Percentiles rank a stretch among this genome's conserved stretches.
Conservation (phyloP, 1,140 invertebrate genomes). For the Plodia interpunctella region DNA sequence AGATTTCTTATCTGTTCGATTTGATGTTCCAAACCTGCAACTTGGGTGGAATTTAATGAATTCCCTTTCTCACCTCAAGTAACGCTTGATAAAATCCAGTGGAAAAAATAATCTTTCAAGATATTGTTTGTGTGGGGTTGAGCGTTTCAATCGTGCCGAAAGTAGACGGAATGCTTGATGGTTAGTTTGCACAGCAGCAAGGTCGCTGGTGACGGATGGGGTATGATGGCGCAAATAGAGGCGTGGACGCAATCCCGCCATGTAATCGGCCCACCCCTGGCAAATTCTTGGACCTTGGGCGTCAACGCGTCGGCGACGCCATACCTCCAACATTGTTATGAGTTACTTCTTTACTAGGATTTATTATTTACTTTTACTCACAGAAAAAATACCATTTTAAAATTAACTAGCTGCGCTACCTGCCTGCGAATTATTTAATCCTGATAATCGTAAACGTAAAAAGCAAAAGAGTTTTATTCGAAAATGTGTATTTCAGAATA, state of each 20-base stretch:
- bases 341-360: background rate
- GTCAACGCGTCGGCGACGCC: background rate
- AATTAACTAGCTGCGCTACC: too few relatives aligned
- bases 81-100: too few relatives aligned
- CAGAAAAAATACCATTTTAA: too few relatives aligned
- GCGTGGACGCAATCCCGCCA: slow-evolving; percentile 19
- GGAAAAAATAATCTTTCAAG: background rate
- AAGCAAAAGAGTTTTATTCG: too few relatives aligned
- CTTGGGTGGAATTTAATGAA: too few relatives aligned
- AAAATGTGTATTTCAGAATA: too few relatives aligned
- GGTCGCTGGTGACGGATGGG: slow-evolving; percentile 17
- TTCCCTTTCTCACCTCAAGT: too few relatives aligned
- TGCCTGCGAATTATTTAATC: too few relatives aligned
- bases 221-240: slow-evolving; percentile 25
- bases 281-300: slow-evolving; percentile 4
- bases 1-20: too few relatives aligned
- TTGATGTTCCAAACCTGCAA: too few relatives aligned
- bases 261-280: slow-evolving; percentile 4
- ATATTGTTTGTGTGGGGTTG: slow-evolving; percentile 7
- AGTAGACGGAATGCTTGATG: background rate
- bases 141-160: background rate
- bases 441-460: too few relatives aligned
- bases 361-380: too few relatives aligned
- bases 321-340: background rate
- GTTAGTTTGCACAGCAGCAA: slow-evolving; percentile 12